phyloP scores from a whole-genome alignment of 2,888 invertebrate species.

The Spialia ferax region DNA sequence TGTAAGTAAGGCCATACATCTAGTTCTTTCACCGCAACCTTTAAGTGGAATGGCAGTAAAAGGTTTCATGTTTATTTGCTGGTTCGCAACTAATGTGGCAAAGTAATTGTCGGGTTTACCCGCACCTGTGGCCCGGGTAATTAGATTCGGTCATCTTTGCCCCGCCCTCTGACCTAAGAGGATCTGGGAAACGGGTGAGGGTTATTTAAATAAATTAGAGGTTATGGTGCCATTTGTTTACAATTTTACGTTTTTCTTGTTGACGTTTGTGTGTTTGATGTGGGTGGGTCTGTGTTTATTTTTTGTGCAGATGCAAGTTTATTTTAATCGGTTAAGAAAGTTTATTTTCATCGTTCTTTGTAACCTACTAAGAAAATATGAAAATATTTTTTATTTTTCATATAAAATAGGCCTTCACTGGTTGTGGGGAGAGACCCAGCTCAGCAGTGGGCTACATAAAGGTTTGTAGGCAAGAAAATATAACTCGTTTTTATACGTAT shows the following conservation, averaged over 20 bases:
- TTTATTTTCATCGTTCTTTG: too few species aligned
- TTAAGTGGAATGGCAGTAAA: constrained; percentile 63
- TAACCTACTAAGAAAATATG: too few species aligned
- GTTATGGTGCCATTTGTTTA: background rate
- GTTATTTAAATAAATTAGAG: constrained; percentile 9
- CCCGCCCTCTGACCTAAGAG: constrained; percentile 17
- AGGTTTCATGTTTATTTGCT: constrained; percentile 64
- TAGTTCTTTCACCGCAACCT: constrained; percentile 54
- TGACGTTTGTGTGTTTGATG: background rate
- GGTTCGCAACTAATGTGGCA: constrained; percentile 59
- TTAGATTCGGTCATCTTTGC: constrained; percentile 40
- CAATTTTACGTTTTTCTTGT: constrained; percentile 3
- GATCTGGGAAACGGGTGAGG: background rate
- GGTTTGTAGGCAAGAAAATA: too few species aligned
- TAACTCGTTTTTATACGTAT: too few species aligned
- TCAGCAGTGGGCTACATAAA: too few species aligned
- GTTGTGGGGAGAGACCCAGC: too few species aligned
- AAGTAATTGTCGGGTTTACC: constrained; percentile 61
- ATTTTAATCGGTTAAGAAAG: too few species aligned
- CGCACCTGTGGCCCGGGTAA: constrained; percentile 39
- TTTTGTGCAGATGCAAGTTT: too few species aligned
- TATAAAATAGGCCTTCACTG: too few species aligned
- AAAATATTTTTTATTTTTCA: too few species aligned
- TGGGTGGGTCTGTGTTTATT: too few species aligned
- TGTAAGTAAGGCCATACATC: constrained; percentile 39